Base-by-base conservation (phyloP, 2,797 vertebrate genomes). In the Craterocephalus amniculus region DNA sequence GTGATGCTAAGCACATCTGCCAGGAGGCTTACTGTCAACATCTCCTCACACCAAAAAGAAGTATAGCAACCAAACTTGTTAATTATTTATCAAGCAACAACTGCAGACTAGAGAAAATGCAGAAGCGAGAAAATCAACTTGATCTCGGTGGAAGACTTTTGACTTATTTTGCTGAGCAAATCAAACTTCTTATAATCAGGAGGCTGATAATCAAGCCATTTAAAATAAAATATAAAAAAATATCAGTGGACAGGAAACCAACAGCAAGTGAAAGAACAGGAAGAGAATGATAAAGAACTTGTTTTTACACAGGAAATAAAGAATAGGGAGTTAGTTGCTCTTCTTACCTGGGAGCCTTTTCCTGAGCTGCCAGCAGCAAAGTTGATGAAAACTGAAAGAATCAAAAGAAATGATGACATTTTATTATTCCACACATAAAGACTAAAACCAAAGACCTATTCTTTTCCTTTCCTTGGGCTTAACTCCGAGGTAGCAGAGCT, bases 281-380 rank as follows among this genome's bases (percentile, higher is more conserved):
- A 61, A 67, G 69, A 63, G 52, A 51, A 4, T 80, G 74, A 18
- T 55, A 52, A 26, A 24, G 14, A n/a, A 43, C 38, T 62, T 9
- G 66, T 75, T 51, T 63, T 49, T 49, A 63, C 18, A 58, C 31
- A 64, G 43, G 31, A 74, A 67, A 73, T 24, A 55, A 55, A 58
- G 4, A 38, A 54, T 14, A 48, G 2, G 2, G 26, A 48, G 22
- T 58, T 29, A 34, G 35, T 4, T 32, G 10, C n/a, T 62, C 48
- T 57, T 79, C 87, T 89, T 93, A 95, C 94, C 94, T 93, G 88
- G 29, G 83, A 80, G 70, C 52, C 67, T 87, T 86, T 86, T 79
- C 72, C 87, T 35, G 85, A 86, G 81, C 81, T 82, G 86, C 80
- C 81, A 11, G 80, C 86, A 63, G 84, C 87, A 74, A 89, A 67